Percentiles rank a stretch among this genome's conserved stretches.
phyloP scores from a whole-genome alignment of 2,888 invertebrate genomes.

The Chirona hameri region DNA sequence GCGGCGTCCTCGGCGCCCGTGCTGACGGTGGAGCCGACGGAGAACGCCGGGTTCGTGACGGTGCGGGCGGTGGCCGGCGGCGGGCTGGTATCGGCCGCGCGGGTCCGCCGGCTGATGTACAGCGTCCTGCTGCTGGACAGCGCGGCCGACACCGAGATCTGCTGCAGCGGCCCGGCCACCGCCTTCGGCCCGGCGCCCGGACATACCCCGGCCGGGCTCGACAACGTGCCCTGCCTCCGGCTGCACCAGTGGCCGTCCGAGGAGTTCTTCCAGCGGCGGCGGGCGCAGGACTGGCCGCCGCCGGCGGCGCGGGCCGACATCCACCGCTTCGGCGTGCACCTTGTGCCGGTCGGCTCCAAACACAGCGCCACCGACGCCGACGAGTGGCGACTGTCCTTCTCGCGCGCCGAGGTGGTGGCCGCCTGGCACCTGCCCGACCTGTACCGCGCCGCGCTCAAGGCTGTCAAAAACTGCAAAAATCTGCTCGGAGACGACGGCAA shows the following conservation, averaged over 20 bases:
- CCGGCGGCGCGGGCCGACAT: neutral
- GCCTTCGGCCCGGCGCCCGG: no score
- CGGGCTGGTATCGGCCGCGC: no score
- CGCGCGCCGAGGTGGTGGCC: neutral
- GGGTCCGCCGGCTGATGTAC: no score
- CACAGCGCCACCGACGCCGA: neutral
- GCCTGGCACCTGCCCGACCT: neutral
- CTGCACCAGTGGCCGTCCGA: neutral
- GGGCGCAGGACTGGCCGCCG: neutral
- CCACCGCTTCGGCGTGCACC: neutral
- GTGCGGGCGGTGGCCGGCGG: no score
- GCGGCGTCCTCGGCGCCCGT: no score
- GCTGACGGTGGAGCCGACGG: no score
- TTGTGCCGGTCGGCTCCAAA: neutral
- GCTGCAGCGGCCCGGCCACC: no score
- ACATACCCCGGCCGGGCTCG: no score
- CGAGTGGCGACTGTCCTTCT: neutral
- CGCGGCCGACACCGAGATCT: no score
- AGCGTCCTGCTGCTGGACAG: no score
- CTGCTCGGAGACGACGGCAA: neutral
- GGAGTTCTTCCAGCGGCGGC: neutral
- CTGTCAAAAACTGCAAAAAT: neutral
- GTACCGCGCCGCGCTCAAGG: neutral
- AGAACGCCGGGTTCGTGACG: no score
- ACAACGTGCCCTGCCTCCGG: neutral